Evolutionary conservation across 2,797 vertebrate genomes (phyloP), one percentile per base, ranked within the genome.

Genomic region (Echeneis naucrates): DNA sequence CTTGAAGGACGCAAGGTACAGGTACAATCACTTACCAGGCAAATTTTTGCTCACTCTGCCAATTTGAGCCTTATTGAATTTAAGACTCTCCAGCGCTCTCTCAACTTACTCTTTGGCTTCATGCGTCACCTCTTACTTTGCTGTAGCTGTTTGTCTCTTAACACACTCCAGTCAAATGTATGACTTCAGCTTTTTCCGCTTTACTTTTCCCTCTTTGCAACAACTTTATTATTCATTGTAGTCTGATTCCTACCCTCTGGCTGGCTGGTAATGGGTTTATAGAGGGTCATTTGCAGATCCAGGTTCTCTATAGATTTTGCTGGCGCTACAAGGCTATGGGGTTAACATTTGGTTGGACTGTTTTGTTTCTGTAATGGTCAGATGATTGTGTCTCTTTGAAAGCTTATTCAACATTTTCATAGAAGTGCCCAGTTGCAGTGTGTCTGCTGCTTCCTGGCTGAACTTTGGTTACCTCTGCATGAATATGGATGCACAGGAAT

Each of bases 401-500:
- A 69, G 53, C 47, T 26, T 54, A 17, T 79, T 81, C 61, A 66
- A 44, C 68, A 76, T 74, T 68, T 81, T 70, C 63, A 73, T 66
- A 64, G 66, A 19, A 13, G 55, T 68, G 40, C 60, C 77, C 53
- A 63, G 52, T 62, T 57, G 63, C 66, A 55, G 62, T 64, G 63
- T n/a, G n/a, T n/a, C 12, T 69, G 35, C 54, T 42, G 50, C 37
- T 72, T 72, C 63, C 60, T 68, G 30, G 40, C 17, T 84, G 63
- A 83, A 88, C 66, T 68, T 58, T 80, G 23, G 74, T 84, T 74
- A 78, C 65, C 70, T 85, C 68, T 80, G 59, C 40, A 57, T 64
- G 67, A 66, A 84, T 76, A 90, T 90, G 81, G 76, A 88, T 58
- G 57, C 57, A 54, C 54, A 55, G 65, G 69, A 80, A 80, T 80